phyloP scores from a whole-genome alignment of 2,888 invertebrate species.

The Branchipolynoe longqiensis region DNA sequence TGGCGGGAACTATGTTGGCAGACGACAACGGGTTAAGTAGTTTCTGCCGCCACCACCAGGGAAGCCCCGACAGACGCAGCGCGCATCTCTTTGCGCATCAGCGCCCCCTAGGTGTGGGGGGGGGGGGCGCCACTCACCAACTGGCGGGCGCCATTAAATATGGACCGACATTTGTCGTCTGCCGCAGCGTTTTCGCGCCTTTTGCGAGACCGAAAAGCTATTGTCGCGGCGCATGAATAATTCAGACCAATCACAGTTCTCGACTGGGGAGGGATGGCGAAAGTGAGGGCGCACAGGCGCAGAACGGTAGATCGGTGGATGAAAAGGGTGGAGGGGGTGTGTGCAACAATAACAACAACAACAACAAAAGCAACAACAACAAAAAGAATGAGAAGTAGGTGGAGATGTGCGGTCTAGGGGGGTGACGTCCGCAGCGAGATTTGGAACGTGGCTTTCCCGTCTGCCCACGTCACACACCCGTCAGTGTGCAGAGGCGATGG shows the following conservation, averaged over 20 bases:
- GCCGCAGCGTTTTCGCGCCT: slow-evolving; percentile 34
- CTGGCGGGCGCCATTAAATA: slow-evolving; percentile 48
- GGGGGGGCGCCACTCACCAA: slow-evolving; percentile 11
- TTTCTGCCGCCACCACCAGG: neutral
- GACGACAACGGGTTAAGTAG: slow-evolving; percentile 37
- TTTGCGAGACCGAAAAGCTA: neutral
- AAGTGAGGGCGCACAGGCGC: neutral
- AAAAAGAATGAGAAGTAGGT: slow-evolving; percentile 11
- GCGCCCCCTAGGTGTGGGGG: neutral
- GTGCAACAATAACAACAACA: neutral
- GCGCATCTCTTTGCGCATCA: slow-evolving; percentile 17
- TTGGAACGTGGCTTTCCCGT: no score
- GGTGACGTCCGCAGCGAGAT: no score
- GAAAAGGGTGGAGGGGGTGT: neutral
- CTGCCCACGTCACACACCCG: neutral
- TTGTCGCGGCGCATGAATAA: slow-evolving; percentile 31
- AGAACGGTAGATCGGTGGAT: neutral
- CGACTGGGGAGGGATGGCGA: slow-evolving; percentile 16
- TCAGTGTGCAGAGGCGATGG: neutral
- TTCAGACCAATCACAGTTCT: slow-evolving; percentile 42
- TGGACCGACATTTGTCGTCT: slow-evolving; percentile 21
- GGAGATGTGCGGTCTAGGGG: neutral
- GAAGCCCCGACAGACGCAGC: neutral
- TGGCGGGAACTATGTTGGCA: slow-evolving; percentile 26
- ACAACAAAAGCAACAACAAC: neutral